Evolutionary conservation across 2,797 vertebrate genomes (phyloP), one percentile per base, ranked within the genome.

Genomic region (Sardinella longiceps): DNA sequence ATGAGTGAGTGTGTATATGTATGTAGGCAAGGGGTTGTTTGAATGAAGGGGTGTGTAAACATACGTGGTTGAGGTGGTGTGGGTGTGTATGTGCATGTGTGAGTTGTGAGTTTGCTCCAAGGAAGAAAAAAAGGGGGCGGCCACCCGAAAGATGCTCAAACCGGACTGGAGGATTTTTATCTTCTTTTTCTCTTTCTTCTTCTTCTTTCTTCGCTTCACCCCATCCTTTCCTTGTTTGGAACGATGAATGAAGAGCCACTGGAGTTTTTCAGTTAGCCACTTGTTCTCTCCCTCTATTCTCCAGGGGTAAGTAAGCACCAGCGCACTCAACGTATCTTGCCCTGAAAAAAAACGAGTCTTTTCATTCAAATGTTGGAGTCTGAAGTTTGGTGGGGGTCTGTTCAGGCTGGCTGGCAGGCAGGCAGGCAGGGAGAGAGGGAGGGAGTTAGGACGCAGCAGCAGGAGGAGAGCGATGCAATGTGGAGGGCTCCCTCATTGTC

Each of bases 71-170:
- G 85, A 87, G 84, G 85, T 87, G 88, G 87, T 39, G 87, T 88
- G 89, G 88, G 84, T 81, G 85, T 86, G 58, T 89, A 84, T 88
- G 46, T 87, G 83, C 90, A 87, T 90, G 89, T 88, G 86, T 83
- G 85, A 87, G 63, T 70, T 30, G 28, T 28, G 63, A 39, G 89
- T 87, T 88, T 81, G 14, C 87, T 80, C 77, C 90, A 91, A 84
- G 84, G 92, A 91, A 91, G 91, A 91, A 39, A 60, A 70, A 84
- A 89, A 84, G 82, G 85, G 46, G 90, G 91, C 94, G 92, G 89
- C 89, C 83, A 82, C 90, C 94, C 90, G 94, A 94, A 93, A 91
- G 95, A 96, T 95, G 94, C 94, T 94, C 92, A 92, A 91, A 93
- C 92, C 93, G 93, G 94, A 94, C 91, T 77, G 70, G 37, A 91